Evolutionary conservation across 1,140 invertebrate species (phyloP).

Genomic region (Aphidius gifuensis): DNA sequence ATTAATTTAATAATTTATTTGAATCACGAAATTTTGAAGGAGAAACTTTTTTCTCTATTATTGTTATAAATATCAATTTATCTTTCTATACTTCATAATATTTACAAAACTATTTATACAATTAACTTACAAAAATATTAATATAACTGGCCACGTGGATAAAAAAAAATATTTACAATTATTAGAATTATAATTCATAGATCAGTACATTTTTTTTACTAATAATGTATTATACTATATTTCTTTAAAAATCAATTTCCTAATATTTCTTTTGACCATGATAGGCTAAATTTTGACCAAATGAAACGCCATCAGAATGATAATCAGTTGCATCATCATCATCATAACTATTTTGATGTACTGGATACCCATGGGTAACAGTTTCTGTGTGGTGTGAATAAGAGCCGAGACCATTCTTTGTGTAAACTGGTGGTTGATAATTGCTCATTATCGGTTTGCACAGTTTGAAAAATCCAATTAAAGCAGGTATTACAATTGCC

Average conservation of each 20-base stretch:
- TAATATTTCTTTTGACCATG: constrained; percentile 62
- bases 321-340: constrained; percentile 24
- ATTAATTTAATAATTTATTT: too few species aligned
- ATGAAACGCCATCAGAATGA: constrained; percentile 57
- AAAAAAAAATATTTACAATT: not conserved
- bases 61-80: too few species aligned
- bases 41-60: too few species aligned
- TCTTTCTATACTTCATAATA: too few species aligned
- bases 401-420: constrained; percentile 55
- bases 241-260: too few species aligned
- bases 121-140: too few species aligned
- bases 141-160: not conserved
- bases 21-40: too few species aligned
- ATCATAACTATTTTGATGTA: constrained; percentile 22
- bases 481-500: constrained; percentile 69
- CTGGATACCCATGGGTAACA: constrained; percentile 29
- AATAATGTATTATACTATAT: too few species aligned
- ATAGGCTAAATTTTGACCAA: constrained; percentile 67
- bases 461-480: constrained; percentile 78
- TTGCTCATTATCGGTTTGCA: constrained; percentile 59
- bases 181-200: too few species aligned
- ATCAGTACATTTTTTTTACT: too few species aligned
- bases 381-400: constrained; percentile 53
- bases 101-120: too few species aligned
- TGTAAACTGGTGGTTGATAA: constrained; percentile 52